A percentile compares a stretch with the other conserved stretches of the same genome.
phyloP scores from a whole-genome alignment of 2,888 invertebrate species.

The Hedya salicella region DNA sequence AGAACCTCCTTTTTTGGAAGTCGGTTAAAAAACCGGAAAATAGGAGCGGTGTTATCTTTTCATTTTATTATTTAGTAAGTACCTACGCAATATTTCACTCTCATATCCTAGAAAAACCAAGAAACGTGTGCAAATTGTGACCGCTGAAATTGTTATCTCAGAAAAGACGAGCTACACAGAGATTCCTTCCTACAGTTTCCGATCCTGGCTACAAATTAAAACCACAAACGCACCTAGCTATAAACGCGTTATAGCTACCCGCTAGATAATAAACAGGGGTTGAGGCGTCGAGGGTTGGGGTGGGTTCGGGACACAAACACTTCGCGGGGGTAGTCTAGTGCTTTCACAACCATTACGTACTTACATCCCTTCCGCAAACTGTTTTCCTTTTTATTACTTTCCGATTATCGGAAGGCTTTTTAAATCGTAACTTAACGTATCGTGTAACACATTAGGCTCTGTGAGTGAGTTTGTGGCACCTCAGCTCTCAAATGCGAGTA shows the following conservation, averaged over 20 bases:
- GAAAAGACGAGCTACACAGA: neutral
- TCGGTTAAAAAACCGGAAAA: too few species aligned
- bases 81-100: too few species aligned
- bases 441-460: too few species aligned
- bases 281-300: constrained; percentile 58
- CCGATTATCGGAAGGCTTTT: neutral
- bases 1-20: too few species aligned
- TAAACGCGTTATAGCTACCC: constrained; percentile 40
- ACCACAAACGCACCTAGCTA: constrained; percentile 12
- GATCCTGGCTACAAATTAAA: constrained; percentile 20
- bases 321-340: constrained; percentile 28
- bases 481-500: too few species aligned
- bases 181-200: neutral
- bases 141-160: too few species aligned
- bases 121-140: too few species aligned
- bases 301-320: constrained; percentile 57
- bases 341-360: constrained; percentile 33
- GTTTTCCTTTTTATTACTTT: constrained; percentile 9
- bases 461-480: too few species aligned
- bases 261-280: constrained; percentile 53
- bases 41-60: too few species aligned
- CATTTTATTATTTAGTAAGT: too few species aligned
- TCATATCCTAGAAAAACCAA: too few species aligned
- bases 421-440: too few species aligned
- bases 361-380: neutral